Base-by-base conservation (phyloP, 1,140 invertebrate species). In the Ganaspis sp. region DNA sequence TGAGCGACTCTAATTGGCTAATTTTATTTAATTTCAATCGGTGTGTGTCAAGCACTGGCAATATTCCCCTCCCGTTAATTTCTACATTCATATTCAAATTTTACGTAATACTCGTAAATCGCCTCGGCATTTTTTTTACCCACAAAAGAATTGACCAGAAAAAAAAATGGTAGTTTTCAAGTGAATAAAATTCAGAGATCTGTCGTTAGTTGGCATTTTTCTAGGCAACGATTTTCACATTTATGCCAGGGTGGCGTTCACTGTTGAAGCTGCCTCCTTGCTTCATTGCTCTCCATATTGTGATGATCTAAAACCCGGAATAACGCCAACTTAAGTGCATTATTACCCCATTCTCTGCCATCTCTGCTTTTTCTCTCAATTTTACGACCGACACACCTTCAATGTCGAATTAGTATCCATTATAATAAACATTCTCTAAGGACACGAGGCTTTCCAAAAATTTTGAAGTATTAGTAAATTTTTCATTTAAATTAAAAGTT, bases 261-360 rank as follows among this genome's bases (percentile, higher is more conserved):
- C 58, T 26, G 17, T 49, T 17, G n/a, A 49, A 49, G 45, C 45
- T 49, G 45, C 45, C 45, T 49, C 45, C 15, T 49, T 49, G 45
- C 45, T 49, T 29, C 23, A 64, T 64, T 64, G 58, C 58, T 34
- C 58, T 64, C 23, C 26, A 64, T 64, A 64, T 64, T 64, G 58
- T 64, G 58, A 64, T 64, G 58, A 64, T 64, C 58, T 64, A 64
- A 64, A 34, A 64, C 58, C 58, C 58, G 58, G 58, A 64, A 64
- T 64, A 64, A 64, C 26, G 9, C 29, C 23, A 64, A 64, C 58
- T 64, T 64, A 64, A 64, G 58, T 34, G 58, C 26, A 64, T 29
- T 64, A 64, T 64, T 49, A 49, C 58, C 58, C 21, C 58, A 64
- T 64, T 64, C 58, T 26, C 58, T 64, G 4, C 26, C 23, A 1